Conservation (phyloP, 2,797 vertebrate genomes). For the Acridotheres tristis region DNA sequence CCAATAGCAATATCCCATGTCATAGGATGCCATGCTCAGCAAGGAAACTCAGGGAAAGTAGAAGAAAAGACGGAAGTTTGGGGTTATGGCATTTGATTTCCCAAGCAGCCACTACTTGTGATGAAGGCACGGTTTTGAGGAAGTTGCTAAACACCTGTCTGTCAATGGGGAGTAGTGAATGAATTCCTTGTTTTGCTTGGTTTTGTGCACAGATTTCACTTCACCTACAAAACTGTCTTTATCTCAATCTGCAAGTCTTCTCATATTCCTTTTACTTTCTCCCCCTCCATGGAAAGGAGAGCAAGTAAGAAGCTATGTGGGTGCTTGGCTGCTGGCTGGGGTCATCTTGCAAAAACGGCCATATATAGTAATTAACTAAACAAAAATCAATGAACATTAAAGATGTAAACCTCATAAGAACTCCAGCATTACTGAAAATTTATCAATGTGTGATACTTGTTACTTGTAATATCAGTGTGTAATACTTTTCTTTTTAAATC, state of each 20-base stretch:
- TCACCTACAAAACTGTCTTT: neutral
- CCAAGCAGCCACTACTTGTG: neutral
- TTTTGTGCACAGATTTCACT: neutral
- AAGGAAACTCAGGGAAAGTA: neutral
- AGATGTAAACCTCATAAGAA: constrained; percentile 4
- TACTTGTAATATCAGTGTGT: neutral
- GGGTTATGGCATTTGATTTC: neutral
- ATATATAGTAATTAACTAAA: neutral
- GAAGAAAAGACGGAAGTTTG: neutral
- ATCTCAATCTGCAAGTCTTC: neutral
- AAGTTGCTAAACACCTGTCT: neutral
- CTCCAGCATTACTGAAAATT: constrained; percentile 27
- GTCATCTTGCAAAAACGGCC: neutral
- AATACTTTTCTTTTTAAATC: constrained; percentile 69
- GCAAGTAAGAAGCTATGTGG: neutral
- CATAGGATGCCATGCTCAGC: neutral
- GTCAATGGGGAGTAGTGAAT: neutral
- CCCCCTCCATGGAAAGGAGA: neutral
- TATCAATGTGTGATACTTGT: neutral
- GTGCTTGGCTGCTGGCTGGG: neutral
- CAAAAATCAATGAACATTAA: constrained; percentile 4
- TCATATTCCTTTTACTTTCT: neutral
- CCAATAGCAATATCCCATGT: neutral
- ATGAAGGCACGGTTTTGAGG: neutral
- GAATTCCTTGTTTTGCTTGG: neutral